These are phyloP conservation scores for Holotrichia oblita DNA, from an alignment of 1,140 invertebrate genomes.

Conservation along the genomic window DNA sequence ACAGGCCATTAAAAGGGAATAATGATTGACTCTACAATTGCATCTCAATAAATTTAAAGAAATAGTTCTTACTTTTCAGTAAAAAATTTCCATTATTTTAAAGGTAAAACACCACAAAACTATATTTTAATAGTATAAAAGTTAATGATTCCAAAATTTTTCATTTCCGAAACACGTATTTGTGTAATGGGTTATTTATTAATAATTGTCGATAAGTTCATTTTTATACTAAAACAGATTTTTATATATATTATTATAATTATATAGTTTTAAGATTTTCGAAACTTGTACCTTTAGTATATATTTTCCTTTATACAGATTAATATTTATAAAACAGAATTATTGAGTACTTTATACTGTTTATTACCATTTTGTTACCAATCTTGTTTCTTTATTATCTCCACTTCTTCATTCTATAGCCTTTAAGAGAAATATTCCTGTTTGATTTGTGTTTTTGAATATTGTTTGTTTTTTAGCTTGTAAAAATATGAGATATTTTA, in stretches of 20 bases:
- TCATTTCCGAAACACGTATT: conserved; percentile 20
- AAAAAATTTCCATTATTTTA: conserved; percentile 31
- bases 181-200: conserved; percentile 27
- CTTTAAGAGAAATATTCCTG: conserved; percentile 27
- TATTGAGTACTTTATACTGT: conserved; percentile 30
- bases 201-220: conserved; percentile 20
- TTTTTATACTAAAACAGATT: conserved; percentile 31
- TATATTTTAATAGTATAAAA: conserved; percentile 32
- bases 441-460: background rate
- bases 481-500: conserved; percentile 35
- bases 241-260: conserved; percentile 36
- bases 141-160: conserved; percentile 22
- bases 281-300: conserved; percentile 30
- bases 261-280: conserved; percentile 31
- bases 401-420: conserved; percentile 24
- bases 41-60: conserved; percentile 28
- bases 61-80: conserved; percentile 29
- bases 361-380: conserved; percentile 37
- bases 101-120: conserved; percentile 36
- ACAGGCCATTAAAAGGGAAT: conserved; percentile 79
- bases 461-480: conserved; percentile 21
- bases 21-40: conserved; percentile 55
- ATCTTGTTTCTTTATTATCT: conserved; percentile 4
- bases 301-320: conserved; percentile 26
- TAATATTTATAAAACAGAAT: conserved; percentile 34